Base-by-base conservation (phyloP, 2,113 vertebrate genomes). In the Gymnorhina tibicen region DNA sequence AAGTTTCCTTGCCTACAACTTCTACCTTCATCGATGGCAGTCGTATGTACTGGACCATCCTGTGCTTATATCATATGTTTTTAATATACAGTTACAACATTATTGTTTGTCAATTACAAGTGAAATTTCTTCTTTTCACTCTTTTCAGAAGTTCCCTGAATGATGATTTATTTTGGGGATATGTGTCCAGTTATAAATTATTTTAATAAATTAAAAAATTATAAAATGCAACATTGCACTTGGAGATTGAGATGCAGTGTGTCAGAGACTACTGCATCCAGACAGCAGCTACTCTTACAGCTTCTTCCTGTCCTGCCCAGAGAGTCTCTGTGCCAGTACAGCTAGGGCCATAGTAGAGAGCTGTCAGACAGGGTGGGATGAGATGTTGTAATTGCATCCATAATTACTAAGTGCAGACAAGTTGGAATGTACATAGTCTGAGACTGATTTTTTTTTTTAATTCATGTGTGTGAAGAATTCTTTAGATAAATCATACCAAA, bases 1-100 rank as follows among this genome's bases (percentile, higher is more conserved):
- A 98, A 92, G 77, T 99, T 64, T 96, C 96, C 46, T 83, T 97
- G 47, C 98, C 98, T 37, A 87, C 96, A 78, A 95, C 91, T 8
- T 98, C 95, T 10, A 95, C 97, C 49, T 96, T 97, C 92, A 98
- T 99, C 3, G 98, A 99, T 58, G 98, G 98, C 96, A 98, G 98
- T 87, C 96, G 98, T 99, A 98, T 33, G 98, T 98, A 97, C 62
- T 73, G 41, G 73, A 28, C 32, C 35, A 22, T 35, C 15, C 53
- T 47, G 49, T 89, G 16, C 33, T 82, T 94, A 42, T 80, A 37
- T 24, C 11, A 21, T 78, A 0, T 58, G 15, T 46, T 93, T 89
- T 73, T 83, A 64, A 28, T 68, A 50, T 8, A 41, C 11, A 46
- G 10, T 87, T 93, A 44, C 6, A 60, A 32, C 22, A 7, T 50